A percentile compares a stretch with the other conserved stretches of the same genome.
Conservation (phyloP, 1,140 invertebrate genomes). For the Brachionus asplanchnoidis region DNA sequence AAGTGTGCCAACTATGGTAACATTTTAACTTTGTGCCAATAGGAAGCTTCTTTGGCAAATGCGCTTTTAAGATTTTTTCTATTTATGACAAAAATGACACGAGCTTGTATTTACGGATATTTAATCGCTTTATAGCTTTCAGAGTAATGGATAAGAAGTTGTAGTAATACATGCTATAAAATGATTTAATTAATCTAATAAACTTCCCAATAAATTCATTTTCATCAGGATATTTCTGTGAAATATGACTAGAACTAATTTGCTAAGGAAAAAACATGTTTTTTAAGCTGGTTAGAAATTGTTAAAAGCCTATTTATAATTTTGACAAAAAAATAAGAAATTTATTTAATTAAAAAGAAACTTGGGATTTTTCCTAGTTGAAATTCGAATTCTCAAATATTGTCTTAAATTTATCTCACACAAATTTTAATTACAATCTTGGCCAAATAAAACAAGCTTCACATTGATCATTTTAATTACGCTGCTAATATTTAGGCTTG, state of each 20-base stretch:
- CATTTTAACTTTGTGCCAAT: background rate
- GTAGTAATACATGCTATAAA: background rate
- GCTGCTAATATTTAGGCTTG: background rate
- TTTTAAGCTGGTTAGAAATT: background rate
- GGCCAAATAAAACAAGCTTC: background rate
- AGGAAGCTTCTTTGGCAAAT: background rate
- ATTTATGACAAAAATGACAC: background rate
- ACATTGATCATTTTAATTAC: background rate
- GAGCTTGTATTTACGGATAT: background rate
- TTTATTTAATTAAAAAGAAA: background rate
- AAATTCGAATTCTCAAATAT: background rate
- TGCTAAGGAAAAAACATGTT: background rate
- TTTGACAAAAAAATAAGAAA: background rate
- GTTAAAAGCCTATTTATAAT: background rate
- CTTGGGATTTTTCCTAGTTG: background rate
- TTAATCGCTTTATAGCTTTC: background rate
- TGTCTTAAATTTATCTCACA: background rate
- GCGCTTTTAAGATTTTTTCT: background rate
- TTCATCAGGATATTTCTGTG: background rate
- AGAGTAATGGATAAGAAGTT: background rate
- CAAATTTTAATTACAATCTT: background rate
- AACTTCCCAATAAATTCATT: background rate
- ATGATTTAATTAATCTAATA: conserved; percentile 24
- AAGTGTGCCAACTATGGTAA: background rate
- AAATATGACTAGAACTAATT: conserved; percentile 17